These are phyloP conservation scores for Drosophila affinis DNA, from an alignment of 2,888 invertebrate species.

Conservation along the genomic window DNA sequence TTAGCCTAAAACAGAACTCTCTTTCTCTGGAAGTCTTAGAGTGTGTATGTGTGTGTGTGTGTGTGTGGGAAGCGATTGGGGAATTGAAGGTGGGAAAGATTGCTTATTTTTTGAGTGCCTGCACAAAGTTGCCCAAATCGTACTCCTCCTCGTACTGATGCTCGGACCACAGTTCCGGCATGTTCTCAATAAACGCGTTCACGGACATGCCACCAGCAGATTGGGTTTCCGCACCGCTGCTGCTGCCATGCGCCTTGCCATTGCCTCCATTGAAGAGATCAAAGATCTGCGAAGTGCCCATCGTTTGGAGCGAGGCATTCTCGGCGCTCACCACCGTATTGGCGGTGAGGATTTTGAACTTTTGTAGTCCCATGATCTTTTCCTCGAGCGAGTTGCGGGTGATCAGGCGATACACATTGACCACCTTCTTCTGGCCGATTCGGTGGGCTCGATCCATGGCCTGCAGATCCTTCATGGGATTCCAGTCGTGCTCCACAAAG, in stretches of 20 bases:
- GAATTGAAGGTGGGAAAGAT: not conserved
- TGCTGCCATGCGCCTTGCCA: constrained; percentile 8
- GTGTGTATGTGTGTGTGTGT: constrained; percentile 17
- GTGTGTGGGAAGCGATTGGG: constrained; percentile 17
- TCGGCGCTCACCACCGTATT: constrained; percentile 98
- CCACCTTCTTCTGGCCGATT: constrained; percentile 98
- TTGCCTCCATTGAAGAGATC: constrained; percentile 88
- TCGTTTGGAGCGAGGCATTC: constrained; percentile 96
- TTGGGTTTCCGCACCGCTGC: constrained; percentile 27
- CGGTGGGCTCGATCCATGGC: constrained; percentile 99
- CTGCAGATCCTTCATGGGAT: constrained; percentile 99
- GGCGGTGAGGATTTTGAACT: constrained; percentile 98
- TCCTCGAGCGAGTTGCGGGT: constrained; percentile 98
- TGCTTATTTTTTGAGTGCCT: constrained; percentile 86
- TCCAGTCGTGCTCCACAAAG: constrained; percentile 99
- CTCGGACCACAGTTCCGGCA: constrained; percentile 97
- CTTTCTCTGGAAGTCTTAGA: constrained; percentile 43
- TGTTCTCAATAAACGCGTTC: constrained; percentile 90
- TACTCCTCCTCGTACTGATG: constrained; percentile 97
- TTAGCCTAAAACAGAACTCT: constrained; percentile 29
- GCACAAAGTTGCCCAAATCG: constrained; percentile 93
- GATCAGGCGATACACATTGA: constrained; percentile 98
- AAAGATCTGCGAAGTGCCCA: constrained; percentile 97
- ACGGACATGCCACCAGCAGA: constrained; percentile 82
- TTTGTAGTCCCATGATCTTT: constrained; percentile 99